These are phyloP conservation scores for Emydocephalus ijimae DNA, from an alignment of 2,113 vertebrate species.

Conservation along the genomic window DNA sequence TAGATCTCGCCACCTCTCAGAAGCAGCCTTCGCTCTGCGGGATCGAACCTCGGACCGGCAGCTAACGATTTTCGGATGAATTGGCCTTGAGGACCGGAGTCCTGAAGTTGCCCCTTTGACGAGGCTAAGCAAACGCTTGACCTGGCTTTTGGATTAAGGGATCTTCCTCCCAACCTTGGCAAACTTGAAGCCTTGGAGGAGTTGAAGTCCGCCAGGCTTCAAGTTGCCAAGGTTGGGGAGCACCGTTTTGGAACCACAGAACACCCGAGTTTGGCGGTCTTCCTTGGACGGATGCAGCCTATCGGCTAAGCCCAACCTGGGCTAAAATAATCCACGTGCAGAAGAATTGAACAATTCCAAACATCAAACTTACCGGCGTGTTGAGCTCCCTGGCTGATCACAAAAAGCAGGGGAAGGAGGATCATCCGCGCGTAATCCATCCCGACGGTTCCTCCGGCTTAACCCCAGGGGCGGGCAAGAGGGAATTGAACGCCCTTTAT, in stretches of 20 bases:
- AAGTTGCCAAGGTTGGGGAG: too few species aligned
- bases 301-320: not conserved
- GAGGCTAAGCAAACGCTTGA: not conserved
- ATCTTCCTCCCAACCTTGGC: too few species aligned
- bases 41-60: too few species aligned
- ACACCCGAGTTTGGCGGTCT: not conserved
- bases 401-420: constrained; percentile 75
- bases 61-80: not conserved
- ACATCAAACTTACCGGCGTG: not conserved
- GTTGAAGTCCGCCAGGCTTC: too few species aligned
- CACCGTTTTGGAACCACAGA: too few species aligned
- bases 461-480: not conserved
- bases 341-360: not conserved
- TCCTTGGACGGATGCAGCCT: not conserved
- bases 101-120: not conserved
- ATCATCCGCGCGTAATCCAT: constrained; percentile 81
- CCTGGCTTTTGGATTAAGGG: too few species aligned
- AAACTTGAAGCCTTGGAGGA: too few species aligned
- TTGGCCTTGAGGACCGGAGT: not conserved
- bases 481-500: too few species aligned
- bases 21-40: not conserved
- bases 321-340: not conserved
- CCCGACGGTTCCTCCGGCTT: not conserved
- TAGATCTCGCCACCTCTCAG: not conserved
- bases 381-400: constrained; percentile 66